phyloP scores from a whole-genome alignment of 1,140 invertebrate species.

The Drosophila orena region DNA sequence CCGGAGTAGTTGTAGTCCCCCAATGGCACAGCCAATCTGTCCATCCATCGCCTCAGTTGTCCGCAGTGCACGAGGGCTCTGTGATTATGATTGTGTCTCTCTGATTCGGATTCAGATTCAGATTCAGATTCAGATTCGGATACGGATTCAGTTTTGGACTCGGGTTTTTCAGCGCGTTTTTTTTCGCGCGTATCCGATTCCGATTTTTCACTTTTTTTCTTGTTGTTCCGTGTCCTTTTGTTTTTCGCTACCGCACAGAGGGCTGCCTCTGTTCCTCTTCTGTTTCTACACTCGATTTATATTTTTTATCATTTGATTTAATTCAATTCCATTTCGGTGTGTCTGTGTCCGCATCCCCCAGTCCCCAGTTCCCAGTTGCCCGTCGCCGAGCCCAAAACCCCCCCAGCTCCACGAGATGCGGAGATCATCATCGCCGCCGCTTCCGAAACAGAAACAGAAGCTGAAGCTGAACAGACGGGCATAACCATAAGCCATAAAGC shows the following conservation, averaged over 20 bases:
- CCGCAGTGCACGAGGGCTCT: conserved; percentile 20
- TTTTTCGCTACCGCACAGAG: conserved; percentile 58
- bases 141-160: neutral
- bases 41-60: conserved; percentile 29
- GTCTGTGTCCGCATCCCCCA: conserved; percentile 36
- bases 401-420: neutral
- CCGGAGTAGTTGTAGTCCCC: conserved; percentile 18
- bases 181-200: conserved; percentile 17
- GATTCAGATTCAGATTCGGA: conserved; percentile 7
- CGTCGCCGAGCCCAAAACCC: neutral
- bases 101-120: conserved; percentile 11
- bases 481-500: conserved; percentile 61
- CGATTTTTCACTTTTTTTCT: conserved; percentile 34
- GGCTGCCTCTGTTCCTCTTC: conserved; percentile 75
- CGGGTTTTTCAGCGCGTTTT: neutral
- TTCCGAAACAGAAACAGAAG: conserved; percentile 60
- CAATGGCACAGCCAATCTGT: conserved; percentile 44
- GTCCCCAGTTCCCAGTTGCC: neutral
- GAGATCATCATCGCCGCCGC: conserved; percentile 53
- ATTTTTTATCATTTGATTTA: conserved; percentile 84
- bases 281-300: conserved; percentile 82
- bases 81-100: conserved; percentile 32
- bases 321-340: conserved; percentile 79
- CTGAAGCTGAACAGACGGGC: conserved; percentile 25
- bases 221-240: conserved; percentile 25